Conservation (phyloP, 92 coral and sea anemone genomes). For the Epizoanthus stellaris region DNA sequence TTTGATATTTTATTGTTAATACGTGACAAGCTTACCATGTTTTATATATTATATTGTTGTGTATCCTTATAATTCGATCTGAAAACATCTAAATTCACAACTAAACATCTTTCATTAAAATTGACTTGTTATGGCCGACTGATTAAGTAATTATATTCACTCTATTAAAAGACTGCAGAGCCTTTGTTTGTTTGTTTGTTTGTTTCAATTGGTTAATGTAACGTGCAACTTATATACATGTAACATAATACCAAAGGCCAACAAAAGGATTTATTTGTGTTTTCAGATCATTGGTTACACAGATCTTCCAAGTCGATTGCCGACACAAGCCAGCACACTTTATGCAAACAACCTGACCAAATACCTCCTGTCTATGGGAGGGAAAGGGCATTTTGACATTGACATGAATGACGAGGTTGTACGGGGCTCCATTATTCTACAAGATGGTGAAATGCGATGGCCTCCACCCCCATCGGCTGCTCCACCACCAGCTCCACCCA, state of each 20-base stretch:
- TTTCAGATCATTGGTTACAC: slow-evolving; percentile 93
- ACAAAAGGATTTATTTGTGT: background rate
- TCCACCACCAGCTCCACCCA: slow-evolving; percentile 87
- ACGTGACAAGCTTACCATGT: background rate
- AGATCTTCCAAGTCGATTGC: slow-evolving; percentile 96
- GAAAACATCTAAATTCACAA: background rate
- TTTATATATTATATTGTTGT: too few relatives aligned
- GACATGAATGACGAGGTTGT: slow-evolving; percentile 97
- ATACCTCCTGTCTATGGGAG: slow-evolving; percentile 95
- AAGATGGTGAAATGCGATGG: slow-evolving; percentile 97
- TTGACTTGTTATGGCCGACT: too few relatives aligned
- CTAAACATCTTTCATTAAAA: too few relatives aligned
- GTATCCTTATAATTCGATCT: background rate
- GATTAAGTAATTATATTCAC: too few relatives aligned
- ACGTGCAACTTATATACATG: background rate
- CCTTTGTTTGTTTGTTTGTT: background rate
- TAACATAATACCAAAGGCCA: background rate
- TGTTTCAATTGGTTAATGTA: background rate
- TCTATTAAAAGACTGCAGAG: too few relatives aligned
- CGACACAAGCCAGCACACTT: slow-evolving; percentile 95
- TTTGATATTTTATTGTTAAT: background rate
- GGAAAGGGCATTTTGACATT: slow-evolving; percentile 84
- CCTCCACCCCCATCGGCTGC: slow-evolving; percentile 86
- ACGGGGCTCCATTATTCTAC: slow-evolving; percentile 92
- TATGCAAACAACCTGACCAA: slow-evolving; percentile 97